Base-by-base conservation (phyloP, 1,140 invertebrate genomes). In the Drosophila subpulchrella region DNA sequence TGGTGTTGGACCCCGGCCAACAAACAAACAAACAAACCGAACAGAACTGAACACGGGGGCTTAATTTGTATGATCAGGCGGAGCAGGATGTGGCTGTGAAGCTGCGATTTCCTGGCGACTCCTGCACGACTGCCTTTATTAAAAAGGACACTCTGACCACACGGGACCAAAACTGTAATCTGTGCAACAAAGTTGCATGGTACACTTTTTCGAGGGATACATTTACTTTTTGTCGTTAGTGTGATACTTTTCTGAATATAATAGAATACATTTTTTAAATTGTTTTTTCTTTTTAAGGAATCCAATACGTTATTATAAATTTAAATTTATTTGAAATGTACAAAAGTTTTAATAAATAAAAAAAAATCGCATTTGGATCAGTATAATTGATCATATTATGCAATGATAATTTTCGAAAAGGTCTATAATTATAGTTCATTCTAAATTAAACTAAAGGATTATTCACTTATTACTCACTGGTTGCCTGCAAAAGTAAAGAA, bases 1-100 rank as follows among this genome's bases (percentile, higher is more conserved):
- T 44, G 53, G 38, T 36, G 55, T 57, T 44, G 59, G 36, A 30
- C 50, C 17, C 65, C 41, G 32, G 44, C 61, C 48, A 68, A 56
- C 78, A 70, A 62, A 78, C 83, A 86, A 78, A 83, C 75, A 75
- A 55, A 59, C 60, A 54, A 61, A 66, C 56, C 41, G 59, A 47
- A 65, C 65, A 61, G 42, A 57, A 41, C 68, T 12, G 68, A 58
- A 86, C 83, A 80, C 76, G 57, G 84, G 67, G 77, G 80, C 84
- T 88, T 88, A 88, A 88, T 88, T 89, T 89, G 84, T 89, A 76
- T 84, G 83, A 80, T 60, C 72, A 80, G 80, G 68, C 62, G 62
- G 42, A 66, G 41, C 56, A 46, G 41, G 38, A 57, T 34, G 38
- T 30, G 54, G 55, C n/a, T 41, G 39, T 50, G 66, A 36, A 61